Percentiles rank a stretch among this genome's conserved stretches.
These are phyloP conservation scores for Prunella fulvescens DNA, from an alignment of 2,113 vertebrate genomes.

Conservation along the genomic window DNA sequence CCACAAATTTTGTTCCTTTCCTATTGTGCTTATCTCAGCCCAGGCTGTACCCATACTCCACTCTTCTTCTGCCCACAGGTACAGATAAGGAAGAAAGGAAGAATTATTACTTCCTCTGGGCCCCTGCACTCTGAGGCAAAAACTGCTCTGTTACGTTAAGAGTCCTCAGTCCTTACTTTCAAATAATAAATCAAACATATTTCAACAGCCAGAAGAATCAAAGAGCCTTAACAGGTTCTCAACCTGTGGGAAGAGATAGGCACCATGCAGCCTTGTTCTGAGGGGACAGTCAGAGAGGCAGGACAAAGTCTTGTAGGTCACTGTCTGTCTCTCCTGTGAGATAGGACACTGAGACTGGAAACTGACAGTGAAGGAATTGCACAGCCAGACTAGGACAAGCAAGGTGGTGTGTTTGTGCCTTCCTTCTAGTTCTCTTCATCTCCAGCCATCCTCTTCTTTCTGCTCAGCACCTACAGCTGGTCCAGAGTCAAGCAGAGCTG, in stretches of 20 bases:
- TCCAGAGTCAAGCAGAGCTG: neutral
- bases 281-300: neutral
- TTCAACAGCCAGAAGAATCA: neutral
- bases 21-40: neutral
- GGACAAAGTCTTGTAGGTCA: neutral
- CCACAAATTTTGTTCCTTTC: neutral
- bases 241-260: neutral
- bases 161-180: neutral
- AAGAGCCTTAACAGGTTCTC: neutral
- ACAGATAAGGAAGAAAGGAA: neutral
- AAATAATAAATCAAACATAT: neutral
- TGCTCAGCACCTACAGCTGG: neutral
- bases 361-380: neutral
- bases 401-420: neutral
- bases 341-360: rapidly evolving
- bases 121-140: neutral
- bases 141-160: neutral
- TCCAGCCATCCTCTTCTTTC: neutral
- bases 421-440: neutral
- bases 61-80: neutral
- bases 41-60: neutral
- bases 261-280: neutral
- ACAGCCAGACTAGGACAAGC: neutral
- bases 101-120: neutral
- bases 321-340: neutral